Conservation (phyloP, 1,140 invertebrate genomes). For the Drosophila athabasca region DNA sequence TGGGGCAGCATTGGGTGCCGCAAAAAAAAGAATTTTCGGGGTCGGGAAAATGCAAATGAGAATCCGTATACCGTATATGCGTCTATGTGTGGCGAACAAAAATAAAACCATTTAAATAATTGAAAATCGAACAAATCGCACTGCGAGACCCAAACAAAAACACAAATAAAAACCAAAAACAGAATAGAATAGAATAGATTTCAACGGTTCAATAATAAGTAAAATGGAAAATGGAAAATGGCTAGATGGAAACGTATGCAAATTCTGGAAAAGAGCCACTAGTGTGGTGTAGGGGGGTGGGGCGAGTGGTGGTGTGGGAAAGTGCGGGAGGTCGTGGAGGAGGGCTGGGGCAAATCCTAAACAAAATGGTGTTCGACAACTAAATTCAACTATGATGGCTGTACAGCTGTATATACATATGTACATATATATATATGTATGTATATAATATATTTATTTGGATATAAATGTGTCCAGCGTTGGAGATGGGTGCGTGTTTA, state of each 20-base stretch:
- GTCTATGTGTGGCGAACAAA: slow-evolving; percentile 37
- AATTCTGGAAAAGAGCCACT: slow-evolving; percentile 31
- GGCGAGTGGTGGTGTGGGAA: slow-evolving; percentile 7
- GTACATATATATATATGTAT: background rate
- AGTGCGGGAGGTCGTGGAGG: no score
- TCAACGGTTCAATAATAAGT: slow-evolving; percentile 38
- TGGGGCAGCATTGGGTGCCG: background rate
- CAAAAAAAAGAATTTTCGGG: background rate
- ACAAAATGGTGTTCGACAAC: slow-evolving; percentile 48
- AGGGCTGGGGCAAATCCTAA: slow-evolving; percentile 16
- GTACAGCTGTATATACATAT: slow-evolving; percentile 1
- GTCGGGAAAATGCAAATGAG: slow-evolving; percentile 69
- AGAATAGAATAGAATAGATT: slow-evolving; percentile 25
- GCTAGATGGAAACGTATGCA: slow-evolving; percentile 34
- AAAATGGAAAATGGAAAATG: slow-evolving; percentile 20
- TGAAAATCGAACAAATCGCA: slow-evolving; percentile 76
- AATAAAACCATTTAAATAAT: slow-evolving; percentile 81
- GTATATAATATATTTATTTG: no score
- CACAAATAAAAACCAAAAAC: slow-evolving; percentile 40
- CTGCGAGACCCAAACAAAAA: slow-evolving; percentile 14
- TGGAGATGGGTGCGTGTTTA: no score
- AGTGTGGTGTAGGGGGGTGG: background rate
- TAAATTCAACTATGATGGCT: slow-evolving; percentile 48
- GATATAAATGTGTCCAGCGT: no score
- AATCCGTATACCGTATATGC: slow-evolving; percentile 5